Base-by-base conservation (phyloP, 2,888 invertebrate genomes). In the Meiosimyza platycephala region DNA sequence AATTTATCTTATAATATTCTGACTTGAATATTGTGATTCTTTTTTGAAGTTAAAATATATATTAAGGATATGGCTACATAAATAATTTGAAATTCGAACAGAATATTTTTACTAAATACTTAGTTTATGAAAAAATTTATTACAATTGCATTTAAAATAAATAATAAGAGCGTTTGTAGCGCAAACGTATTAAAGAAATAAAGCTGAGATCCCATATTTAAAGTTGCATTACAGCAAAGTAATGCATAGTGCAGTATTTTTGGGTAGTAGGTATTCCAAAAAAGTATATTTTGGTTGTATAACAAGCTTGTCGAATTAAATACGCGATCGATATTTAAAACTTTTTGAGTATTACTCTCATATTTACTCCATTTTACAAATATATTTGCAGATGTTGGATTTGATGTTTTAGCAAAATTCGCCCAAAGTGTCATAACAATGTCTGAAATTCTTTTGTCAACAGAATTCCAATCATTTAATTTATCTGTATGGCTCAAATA, bases 201-300 rank as follows among this genome's bases (percentile, higher is more conserved):
- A 40, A 40, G 6, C 9, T 40, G 40, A 40, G 55, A 55, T 9
- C 55, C 55, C 1, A 55, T n/a, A 55, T 55, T 55, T 16, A 18
- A 55, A 11, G 86, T 86, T 74, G 89, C 89, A 82, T 93, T 93
- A 81, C 95, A 95, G 82, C 95, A 95, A 80, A 92, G 91, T 5
- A 91, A 91, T 1, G 94, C 92, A 75, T 93, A 91, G 80, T 91
- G 90, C 13, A 93, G 87, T 55, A 95, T 91, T 86, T 90, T 92
- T 0, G 95, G 95, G 83, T 93, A 95, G 84, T 94, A 94, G 75
- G 93, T 91, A 79, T 94, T 94, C 95, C 95, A 95, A 87, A 95
- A 95, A 76, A 92, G 92, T 76, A 94, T 90, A 28, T 93, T 91
- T 81, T 92, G 93, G 81, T 94, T 93, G 86, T 94, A 93, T 48